Base-by-base conservation (phyloP, 2,797 vertebrate genomes). In the Liparis tanakae region DNA sequence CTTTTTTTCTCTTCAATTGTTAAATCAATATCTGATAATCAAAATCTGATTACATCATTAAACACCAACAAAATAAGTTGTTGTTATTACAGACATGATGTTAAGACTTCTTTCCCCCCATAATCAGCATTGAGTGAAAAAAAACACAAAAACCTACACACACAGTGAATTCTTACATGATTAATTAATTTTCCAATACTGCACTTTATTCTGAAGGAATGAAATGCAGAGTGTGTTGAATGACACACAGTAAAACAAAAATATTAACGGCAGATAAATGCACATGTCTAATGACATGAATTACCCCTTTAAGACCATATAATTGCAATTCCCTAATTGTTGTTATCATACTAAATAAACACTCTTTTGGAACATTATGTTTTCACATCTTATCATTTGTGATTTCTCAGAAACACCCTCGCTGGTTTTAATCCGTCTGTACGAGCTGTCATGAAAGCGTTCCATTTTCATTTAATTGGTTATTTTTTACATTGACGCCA, bases 281-380 rank as follows among this genome's bases (percentile, higher is more conserved):
- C 51, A 1, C 46, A 36, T 4, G n/a, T 36, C 41, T 65, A 53
- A 79, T 76, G 37, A 64, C 39, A 2, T 57, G 15, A 72, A 66
- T 78, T 43, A 73, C 70, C 73, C 39, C 67, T 67, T 20, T 43
- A 43, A 57, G 20, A 59, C 30, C 12, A 46, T 57, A 3, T 67
- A 37, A 76, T 67, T 64, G 13, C 69, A 69, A 81, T 81, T 71
- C 9, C 18, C 66, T 74, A 14, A 77, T 74, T 77, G 64, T 54
- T 41, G 60, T 30, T 30, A 69, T 36, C 41, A 55, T 55, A 63
- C 44, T 10, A 77, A 58, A 72, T 85, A 74, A 74, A 51, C 15
- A 37, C 8, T 73, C 8, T 22, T 75, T 66, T 81, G 7, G 36
- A 70, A 6, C 20, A 14, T 41, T 14, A 33, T 20, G 56, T 71